Conservation (phyloP, 37 sponge, comb jelly and placozoan species). For the Aplysina aerophoba region DNA sequence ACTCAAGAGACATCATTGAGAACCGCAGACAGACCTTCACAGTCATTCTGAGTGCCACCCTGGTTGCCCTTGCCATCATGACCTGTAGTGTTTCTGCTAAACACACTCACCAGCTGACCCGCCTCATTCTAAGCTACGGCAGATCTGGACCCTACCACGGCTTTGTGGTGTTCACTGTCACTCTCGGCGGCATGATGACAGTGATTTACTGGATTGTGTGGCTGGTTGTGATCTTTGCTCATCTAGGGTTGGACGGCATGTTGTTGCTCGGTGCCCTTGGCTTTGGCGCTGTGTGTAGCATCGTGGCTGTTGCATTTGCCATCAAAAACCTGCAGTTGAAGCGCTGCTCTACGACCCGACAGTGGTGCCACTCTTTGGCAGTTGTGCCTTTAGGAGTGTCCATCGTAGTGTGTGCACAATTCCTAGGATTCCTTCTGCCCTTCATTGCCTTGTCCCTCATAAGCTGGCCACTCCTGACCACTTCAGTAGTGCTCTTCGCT, state of each 20-base stretch:
- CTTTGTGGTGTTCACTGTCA: constrained; percentile 22
- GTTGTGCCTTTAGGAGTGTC: background rate
- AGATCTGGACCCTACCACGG: constrained; percentile 11
- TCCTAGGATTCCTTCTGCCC: constrained; percentile 3
- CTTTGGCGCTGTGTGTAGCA: background rate
- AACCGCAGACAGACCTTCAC: background rate
- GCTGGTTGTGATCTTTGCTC: constrained; percentile 7
- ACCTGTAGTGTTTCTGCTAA: background rate
- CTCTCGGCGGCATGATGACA: constrained; percentile 5
- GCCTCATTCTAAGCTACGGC: background rate
- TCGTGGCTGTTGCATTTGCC: background rate
- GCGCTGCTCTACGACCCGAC: background rate
- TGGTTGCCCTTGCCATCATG: background rate
- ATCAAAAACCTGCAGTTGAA: constrained; percentile 2
- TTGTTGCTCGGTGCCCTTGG: background rate
- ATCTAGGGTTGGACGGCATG: background rate
- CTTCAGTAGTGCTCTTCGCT: constrained; percentile 4
- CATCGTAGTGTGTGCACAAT: background rate
- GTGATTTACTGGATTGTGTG: background rate
- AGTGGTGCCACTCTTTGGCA: background rate
- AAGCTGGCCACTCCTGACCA: constrained; percentile 21
- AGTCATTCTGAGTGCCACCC: background rate
- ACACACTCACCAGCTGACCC: constrained; percentile 7
- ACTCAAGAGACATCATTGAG: background rate
- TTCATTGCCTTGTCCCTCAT: constrained; percentile 10